Conservation (phyloP, 2,797 vertebrate genomes). For the Pangasius macronema region DNA sequence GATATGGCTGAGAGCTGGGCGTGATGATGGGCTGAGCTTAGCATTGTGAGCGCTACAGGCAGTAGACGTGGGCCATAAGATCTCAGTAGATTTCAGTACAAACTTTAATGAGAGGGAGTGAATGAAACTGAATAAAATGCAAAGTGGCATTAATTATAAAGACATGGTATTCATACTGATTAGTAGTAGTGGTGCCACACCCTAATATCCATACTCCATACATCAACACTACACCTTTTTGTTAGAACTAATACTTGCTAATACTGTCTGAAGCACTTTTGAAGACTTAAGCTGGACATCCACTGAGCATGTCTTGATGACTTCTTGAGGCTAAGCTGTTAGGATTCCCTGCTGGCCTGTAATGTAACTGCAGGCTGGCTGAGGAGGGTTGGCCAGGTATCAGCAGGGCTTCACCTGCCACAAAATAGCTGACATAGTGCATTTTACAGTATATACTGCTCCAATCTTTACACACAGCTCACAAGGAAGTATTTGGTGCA, state of each 20-base stretch:
- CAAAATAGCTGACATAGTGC: not conserved
- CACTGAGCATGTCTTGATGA: not conserved
- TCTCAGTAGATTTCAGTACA: not conserved
- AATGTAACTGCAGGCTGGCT: not conserved
- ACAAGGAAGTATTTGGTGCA: not conserved
- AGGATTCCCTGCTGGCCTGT: not conserved
- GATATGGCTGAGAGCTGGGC: conserved; percentile 65
- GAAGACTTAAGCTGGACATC: not conserved
- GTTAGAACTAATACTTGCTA: not conserved
- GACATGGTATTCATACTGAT: not conserved
- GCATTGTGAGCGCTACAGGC: conserved; percentile 31
- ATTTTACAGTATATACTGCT: not conserved
- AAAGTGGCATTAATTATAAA: not conserved
- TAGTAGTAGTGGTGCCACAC: not conserved
- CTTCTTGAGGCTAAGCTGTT: not conserved
- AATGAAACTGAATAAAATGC: not conserved
- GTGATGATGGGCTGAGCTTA: conserved; percentile 62
- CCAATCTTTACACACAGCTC: not conserved
- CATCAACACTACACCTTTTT: not conserved
- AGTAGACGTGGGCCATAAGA: not conserved
- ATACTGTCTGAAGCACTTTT: not conserved
- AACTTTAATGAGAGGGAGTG: not conserved
- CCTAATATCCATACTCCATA: not conserved
- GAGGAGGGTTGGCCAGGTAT: not conserved
- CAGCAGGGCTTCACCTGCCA: not conserved